phyloP scores from a whole-genome alignment of 1,140 invertebrate species.

The Lethocerus indicus region DNA sequence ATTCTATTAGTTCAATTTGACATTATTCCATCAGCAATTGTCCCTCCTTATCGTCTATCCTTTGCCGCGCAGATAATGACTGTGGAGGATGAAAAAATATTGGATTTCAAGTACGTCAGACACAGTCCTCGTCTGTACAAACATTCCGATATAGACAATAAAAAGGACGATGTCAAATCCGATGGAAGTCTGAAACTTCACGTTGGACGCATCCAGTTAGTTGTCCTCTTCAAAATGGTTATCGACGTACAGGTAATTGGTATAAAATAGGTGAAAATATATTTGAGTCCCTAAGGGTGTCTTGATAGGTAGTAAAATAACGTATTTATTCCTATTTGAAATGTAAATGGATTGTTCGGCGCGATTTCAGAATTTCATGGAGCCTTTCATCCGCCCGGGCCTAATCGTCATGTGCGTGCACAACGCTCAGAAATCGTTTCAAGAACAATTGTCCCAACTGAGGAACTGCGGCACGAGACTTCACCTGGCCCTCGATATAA shows the following conservation, averaged over 20 bases:
- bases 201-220: constrained; percentile 50
- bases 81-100: constrained; percentile 53
- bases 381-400: constrained; percentile 35
- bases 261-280: no score
- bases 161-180: constrained; percentile 34
- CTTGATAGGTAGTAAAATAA: no score
- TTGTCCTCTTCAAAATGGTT: constrained; percentile 51
- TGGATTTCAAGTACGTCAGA: constrained; percentile 58
- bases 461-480: constrained; percentile 42
- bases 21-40: background rate
- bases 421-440: constrained; percentile 22
- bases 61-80: constrained; percentile 13
- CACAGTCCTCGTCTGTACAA: constrained; percentile 39
- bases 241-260: constrained; percentile 43
- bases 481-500: constrained; percentile 50
- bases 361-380: constrained; percentile 43
- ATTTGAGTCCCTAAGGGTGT: background rate
- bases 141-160: constrained; percentile 26
- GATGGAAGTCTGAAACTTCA: constrained; percentile 51
- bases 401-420: constrained; percentile 25
- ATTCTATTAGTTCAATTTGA: background rate
- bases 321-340: background rate
- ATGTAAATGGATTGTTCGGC: background rate
- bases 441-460: constrained; percentile 29
- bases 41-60: background rate